Base-by-base conservation (phyloP, 2,888 invertebrate genomes). In the Polyploca ridens region DNA sequence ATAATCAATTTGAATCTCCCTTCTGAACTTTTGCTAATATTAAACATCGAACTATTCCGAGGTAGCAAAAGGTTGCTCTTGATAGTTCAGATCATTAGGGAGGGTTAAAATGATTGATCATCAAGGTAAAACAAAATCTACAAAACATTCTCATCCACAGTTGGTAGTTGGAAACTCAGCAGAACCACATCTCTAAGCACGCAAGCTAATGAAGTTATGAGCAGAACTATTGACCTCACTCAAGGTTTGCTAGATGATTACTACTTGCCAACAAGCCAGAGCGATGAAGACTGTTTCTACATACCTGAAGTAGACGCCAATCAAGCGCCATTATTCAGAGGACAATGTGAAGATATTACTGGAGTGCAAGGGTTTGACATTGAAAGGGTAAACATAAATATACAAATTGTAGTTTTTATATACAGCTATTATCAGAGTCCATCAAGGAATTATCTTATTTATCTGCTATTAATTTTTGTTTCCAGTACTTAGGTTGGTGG, bases 131-230 rank as follows among this genome's bases (percentile, higher is more conserved):
- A 41, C n/a, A 16, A 5, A n/a, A 49, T 16, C 8, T 8, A 44
- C 33, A n/a, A n/a, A 59, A 35, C 3, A 19, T 63, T 62, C n/a
- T 33, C 62, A 49, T 44, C 73, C 68, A 7, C 78, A 94, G 93
- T 93, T 0, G 77, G 78, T 72, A 93, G 93, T 69, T 93, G 93
- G 93, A 90, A 90, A 67, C 72, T 93, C 0, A 89, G 92, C 66
- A 83, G 89, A 72, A 73, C 62, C 1, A 73, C 68, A 2, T 73
- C 83, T 0, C 77, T 91, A 0, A 84, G 69, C 41, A 4, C 62
- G 3, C 66, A 68, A 60, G 84, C 86, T 0, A 70, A 71, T 8
- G 66, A 64, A 6, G 73, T 70, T 1, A 89, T 94, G 6, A 69
- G 84, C 38, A 60, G 63, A 0, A 74, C 78, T 0, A 79, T 94